Evolutionary conservation across 2,888 invertebrate genomes (phyloP), one percentile per base, ranked within the genome.

Genomic region (Mayetiola destructor): DNA sequence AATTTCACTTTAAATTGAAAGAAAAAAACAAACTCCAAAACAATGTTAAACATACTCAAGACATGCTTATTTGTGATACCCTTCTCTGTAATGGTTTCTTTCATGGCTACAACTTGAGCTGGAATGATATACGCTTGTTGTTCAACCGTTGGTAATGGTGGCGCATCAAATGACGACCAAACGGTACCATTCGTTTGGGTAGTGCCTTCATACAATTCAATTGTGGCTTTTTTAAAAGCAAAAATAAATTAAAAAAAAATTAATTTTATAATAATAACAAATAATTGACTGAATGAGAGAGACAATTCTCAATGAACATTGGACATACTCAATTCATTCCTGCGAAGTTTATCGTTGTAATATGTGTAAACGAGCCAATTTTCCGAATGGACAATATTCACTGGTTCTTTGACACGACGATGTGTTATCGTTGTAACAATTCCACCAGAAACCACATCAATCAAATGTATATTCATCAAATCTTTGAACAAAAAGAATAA

Each of bases 131-230:
- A 96, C 1, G 92, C 84, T 72, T 91, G 89, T 14, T 86, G 81
- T 72, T 88, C 84, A 16, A 88, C 83, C 59, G 84, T 76, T 3
- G 86, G 88, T 65, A 85, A 78, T 56, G 80, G 80, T 61, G 80
- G 79, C 6, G 84, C 80, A 58, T 81, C 77, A 64, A 92, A 78
- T 10, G 96, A 95, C 62, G 92, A 91, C 76, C 95, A 95, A 37
- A 84, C 84, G 54, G 84, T 82, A 59, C 85, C 84, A 66, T 92
- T 91, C 59, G 81, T 80, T 71, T 90, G 84, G 62, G 81, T 79
- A 64, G 86, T 85, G 40, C 97, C 97, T 71, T 96, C 96, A 71
- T 93, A 99, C 61, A 99, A 74, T 76, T 99, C 99, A 64, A 97
- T 76, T 0, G 93, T 86, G 0, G 89, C 88, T 80, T n/a, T n/a